Evolutionary conservation across 2,888 invertebrate species (phyloP).

Genomic region (Seira sanloemensis): DNA sequence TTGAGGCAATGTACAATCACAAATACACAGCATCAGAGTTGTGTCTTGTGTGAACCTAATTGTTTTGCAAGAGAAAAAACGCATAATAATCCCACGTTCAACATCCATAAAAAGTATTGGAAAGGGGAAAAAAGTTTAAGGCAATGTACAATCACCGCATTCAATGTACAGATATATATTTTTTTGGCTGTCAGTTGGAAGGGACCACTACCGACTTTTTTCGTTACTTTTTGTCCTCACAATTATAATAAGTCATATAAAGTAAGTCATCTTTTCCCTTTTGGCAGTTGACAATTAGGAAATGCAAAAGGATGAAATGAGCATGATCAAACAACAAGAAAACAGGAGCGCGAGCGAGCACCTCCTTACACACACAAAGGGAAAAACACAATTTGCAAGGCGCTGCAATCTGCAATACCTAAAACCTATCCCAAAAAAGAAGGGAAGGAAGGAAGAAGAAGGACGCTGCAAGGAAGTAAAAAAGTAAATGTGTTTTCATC

Average conservation of each 20-base stretch:
- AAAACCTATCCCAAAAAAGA: constrained; percentile 15
- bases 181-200: constrained; percentile 1
- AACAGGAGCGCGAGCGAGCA: constrained; percentile 6
- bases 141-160: constrained; percentile 8
- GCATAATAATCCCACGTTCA: constrained; percentile 16
- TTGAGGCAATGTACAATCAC: constrained; percentile 9
- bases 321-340: neutral
- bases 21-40: too few relatives aligned
- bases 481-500: constrained; percentile 28
- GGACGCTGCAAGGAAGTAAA: constrained; percentile 55
- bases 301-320: constrained; percentile 36
- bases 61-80: neutral
- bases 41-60: constrained; percentile 10
- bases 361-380: neutral
- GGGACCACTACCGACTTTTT: constrained; percentile 12
- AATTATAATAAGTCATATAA: constrained; percentile 38
- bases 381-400: constrained; percentile 6
- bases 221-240: constrained; percentile 45
- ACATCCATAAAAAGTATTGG: constrained; percentile 4
- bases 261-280: constrained; percentile 57
- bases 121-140: constrained; percentile 12
- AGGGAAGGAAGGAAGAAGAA: constrained; percentile 43
- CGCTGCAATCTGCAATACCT: neutral
- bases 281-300: constrained; percentile 65
- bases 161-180: too few relatives aligned